Base-by-base conservation (phyloP, 2,797 vertebrate genomes). In the Etheostoma nigrum region DNA sequence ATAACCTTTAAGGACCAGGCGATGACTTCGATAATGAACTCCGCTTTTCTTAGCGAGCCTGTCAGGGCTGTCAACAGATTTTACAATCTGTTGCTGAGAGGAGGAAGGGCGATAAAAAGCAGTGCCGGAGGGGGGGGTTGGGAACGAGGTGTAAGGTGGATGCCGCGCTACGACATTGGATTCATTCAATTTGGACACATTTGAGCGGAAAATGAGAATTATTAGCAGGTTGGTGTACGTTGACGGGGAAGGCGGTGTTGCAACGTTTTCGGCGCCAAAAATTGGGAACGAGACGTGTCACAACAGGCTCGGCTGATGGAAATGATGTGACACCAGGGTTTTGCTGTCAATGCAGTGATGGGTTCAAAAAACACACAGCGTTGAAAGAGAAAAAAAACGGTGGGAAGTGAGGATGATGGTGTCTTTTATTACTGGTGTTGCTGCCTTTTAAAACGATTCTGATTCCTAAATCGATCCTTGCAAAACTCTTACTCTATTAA, bases 101-200 rank as follows among this genome's bases (percentile, higher is more conserved):
- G 70, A 72, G 58, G 76, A 69, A 62, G 79, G 36, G 67, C 9
- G 79, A 79, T 61, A 30, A 81, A 76, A 55, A 33, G 19, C 13
- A 51, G 13, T 13, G 58, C 8, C 36, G 36, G 25, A 5, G 61
- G 13, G 42, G 42, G 42, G 42, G 42, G 13, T 3, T 3, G 36
- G 48, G 55, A 60, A 58, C 21, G 88, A 94, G 94, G 91, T 93
- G 94, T 86, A 94, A 95, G 95, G 94, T 95, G 91, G 92, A 92
- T 86, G 76, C 87, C 67, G 92, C 94, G 91, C 82, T 95, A 95
- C 94, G 67, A 87, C 93, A 85, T 89, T 62, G 88, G 91, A 88
- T 93, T 95, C 88, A 94, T 96, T 96, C 93, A 94, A 95, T 96
- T 95, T 95, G 92, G 92, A 94, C 92, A 96, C 90, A 93, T 94